Base-by-base conservation (phyloP, 2,113 vertebrate species). In the Toxotes jaculatrix region DNA sequence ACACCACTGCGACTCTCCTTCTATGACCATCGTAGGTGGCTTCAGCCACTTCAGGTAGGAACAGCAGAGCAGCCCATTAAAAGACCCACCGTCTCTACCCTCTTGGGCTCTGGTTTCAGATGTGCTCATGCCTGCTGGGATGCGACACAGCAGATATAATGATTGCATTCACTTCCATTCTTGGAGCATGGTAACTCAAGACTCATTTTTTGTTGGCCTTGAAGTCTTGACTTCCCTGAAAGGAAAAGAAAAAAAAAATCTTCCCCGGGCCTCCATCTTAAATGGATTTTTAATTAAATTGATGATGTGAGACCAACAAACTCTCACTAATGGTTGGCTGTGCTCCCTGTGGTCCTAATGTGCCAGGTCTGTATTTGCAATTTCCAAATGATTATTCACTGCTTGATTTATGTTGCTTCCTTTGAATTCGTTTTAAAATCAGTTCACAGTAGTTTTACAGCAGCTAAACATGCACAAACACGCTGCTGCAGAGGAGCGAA, bases 221-320 rank as follows among this genome's bases (percentile, higher is more conserved):
- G 78, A 87, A 83, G 73, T 74, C 85, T 80, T 74, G 66, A 71
- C 77, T 90, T 75, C 62, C 67, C 43, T 73, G 11, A 84, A 85
- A 89, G 66, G 11, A 49, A 79, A 77, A 60, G 65, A 51, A 65
- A 82, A 27, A 27, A 79, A 80, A 72, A 75, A 45, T 14, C 69
- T 70, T 88, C 90, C 91, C 79, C 73, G 63, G 81, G 92, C 84
- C 74, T 84, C 75, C 76, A 82, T 88, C 82, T 86, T 91, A 89
- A 93, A 91, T 88, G 80, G 83, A 84, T 89, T 94, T 92, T 93
- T 90, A 93, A 93, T 93, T 92, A 85, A 93, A 92, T 92, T 93
- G 91, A 94, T 91, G 89, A 90, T 91, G 91, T 93, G 92, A 92
- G 87, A 90, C 91, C 91, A 92, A 90, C 83, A 90, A 87, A 91